phyloP scores from a whole-genome alignment of 2,888 invertebrate genomes.

The Endomychus coccineus region DNA sequence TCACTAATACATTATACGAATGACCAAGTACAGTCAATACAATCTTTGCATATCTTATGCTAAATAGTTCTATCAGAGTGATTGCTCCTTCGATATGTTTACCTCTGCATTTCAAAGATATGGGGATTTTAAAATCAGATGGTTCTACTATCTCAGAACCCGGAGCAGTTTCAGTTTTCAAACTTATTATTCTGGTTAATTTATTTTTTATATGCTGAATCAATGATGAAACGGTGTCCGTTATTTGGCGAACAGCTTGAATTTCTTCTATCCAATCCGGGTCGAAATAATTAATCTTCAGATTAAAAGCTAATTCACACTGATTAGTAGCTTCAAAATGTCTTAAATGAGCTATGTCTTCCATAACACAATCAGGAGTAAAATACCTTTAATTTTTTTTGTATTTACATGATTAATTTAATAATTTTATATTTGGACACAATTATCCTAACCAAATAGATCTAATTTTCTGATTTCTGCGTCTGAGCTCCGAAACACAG shows the following conservation, averaged over 20 bases:
- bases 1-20: conserved; percentile 55
- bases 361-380: too few species aligned
- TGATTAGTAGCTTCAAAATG: conserved; percentile 14
- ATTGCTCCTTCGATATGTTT: conserved; percentile 15
- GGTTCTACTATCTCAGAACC: neutral
- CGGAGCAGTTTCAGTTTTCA: conserved; percentile 5
- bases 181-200: conserved; percentile 19
- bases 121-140: conserved; percentile 4
- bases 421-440: too few species aligned
- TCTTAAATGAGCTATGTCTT: conserved; percentile 20
- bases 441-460: too few species aligned
- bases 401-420: too few species aligned
- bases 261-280: conserved; percentile 19
- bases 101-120: conserved; percentile 8
- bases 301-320: conserved; percentile 22
- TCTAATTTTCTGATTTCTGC: too few species aligned
- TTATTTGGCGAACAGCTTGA: conserved; percentile 19
- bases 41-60: conserved; percentile 20
- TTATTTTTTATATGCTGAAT: conserved; percentile 24
- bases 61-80: conserved; percentile 18
- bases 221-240: conserved; percentile 22
- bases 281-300: conserved; percentile 17
- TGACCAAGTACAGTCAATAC: conserved; percentile 40
- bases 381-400: too few species aligned
- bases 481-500: too few species aligned